A percentile compares a stretch with the other conserved stretches of the same genome.
phyloP scores from a whole-genome alignment of 1,140 invertebrate species.

The Choristoneura fumiferana region DNA sequence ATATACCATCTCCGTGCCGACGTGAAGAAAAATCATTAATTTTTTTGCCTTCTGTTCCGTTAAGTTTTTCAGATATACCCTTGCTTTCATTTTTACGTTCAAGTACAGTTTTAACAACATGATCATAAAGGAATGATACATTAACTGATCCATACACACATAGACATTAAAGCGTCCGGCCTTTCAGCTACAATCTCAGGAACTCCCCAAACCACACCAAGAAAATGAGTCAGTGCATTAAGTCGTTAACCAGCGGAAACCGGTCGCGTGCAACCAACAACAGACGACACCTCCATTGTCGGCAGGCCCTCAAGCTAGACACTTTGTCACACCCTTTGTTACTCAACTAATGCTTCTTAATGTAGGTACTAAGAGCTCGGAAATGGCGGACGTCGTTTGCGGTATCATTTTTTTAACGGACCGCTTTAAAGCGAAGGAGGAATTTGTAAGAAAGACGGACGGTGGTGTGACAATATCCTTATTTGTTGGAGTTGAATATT shows the following conservation, averaged over 20 bases:
- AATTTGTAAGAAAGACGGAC: constrained; percentile 19
- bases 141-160: too few species aligned
- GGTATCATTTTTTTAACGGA: constrained; percentile 26
- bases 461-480: background rate
- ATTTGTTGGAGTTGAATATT: too few species aligned
- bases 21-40: too few species aligned
- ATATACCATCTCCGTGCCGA: too few species aligned
- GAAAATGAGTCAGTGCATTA: constrained; percentile 42
- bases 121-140: too few species aligned
- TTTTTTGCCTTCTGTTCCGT: too few species aligned
- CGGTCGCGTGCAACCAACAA: constrained; percentile 33
- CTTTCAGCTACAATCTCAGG: too few species aligned
- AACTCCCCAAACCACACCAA: constrained; percentile 6
- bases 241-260: constrained; percentile 40
- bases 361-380: constrained; percentile 37
- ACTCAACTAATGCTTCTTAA: constrained; percentile 48
- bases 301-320: constrained; percentile 32
- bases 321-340: constrained; percentile 52
- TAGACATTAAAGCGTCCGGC: too few species aligned
- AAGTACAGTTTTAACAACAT: too few species aligned
- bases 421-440: constrained; percentile 18
- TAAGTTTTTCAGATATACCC: too few species aligned
- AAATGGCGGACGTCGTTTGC: constrained; percentile 37
- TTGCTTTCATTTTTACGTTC: too few species aligned
- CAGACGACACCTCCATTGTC: constrained; percentile 33